Percentiles rank a stretch among this genome's conserved stretches.
Evolutionary conservation across 2,888 invertebrate genomes (phyloP).

Genomic region (Lamellibrachia columna): DNA sequence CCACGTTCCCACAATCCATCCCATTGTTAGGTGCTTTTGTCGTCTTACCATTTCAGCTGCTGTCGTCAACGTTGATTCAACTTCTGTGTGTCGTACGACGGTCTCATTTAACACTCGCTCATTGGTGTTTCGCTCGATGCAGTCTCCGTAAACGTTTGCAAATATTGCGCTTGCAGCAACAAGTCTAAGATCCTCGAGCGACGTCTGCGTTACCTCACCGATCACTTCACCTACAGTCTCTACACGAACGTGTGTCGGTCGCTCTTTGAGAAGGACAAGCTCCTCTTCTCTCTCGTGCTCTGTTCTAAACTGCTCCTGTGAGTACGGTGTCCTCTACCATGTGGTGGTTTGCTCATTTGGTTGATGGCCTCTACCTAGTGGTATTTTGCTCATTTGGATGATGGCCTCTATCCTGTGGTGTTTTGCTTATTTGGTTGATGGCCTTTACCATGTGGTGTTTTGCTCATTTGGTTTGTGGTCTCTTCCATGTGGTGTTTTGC

Average conservation of each 20-base stretch:
- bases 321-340: conserved; percentile 26
- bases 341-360: background rate
- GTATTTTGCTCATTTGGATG: background rate
- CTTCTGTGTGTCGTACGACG: background rate
- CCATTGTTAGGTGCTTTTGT: background rate
- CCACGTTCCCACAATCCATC: background rate
- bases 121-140: background rate
- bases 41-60: background rate
- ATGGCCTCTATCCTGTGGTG: background rate
- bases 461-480: too few species aligned
- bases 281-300: conserved; percentile 89
- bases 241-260: conserved; percentile 92
- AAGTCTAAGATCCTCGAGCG: conserved; percentile 78
- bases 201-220: conserved; percentile 79
- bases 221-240: conserved; percentile 87
- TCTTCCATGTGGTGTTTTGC: too few species aligned
- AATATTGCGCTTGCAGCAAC: conserved; percentile 58
- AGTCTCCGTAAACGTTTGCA: background rate
- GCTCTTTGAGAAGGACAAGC: conserved; percentile 93
- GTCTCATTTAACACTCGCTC: background rate
- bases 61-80: background rate
- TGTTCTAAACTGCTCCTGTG: conserved; percentile 68
- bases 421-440: too few species aligned
- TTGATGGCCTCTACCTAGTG: background rate
- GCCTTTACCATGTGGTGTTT: too few species aligned